phyloP scores from a whole-genome alignment of 2,888 invertebrate species.

The Branchinecta sandiegonensis region DNA sequence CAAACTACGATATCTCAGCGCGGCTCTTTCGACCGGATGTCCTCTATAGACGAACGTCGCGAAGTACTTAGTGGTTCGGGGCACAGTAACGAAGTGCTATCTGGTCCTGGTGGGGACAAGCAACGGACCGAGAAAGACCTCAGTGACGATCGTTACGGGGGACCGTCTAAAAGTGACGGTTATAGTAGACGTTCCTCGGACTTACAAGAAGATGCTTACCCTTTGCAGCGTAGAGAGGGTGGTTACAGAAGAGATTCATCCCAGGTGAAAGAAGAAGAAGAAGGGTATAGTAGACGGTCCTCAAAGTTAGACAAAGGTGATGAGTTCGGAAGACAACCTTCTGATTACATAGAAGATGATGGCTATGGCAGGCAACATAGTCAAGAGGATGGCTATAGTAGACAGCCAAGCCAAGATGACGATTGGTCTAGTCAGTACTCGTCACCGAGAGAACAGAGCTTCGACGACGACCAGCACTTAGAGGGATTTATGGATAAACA shows the following conservation, averaged over 20 bases:
- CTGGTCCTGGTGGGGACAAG: background rate
- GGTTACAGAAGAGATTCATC: too few relatives aligned
- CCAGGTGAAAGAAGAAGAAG: too few relatives aligned
- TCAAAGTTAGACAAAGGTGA: too few relatives aligned
- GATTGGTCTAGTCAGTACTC: slow-evolving; percentile 5
- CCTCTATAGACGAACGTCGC: slow-evolving; percentile 2
- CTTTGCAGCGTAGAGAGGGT: too few relatives aligned
- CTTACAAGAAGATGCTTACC: too few relatives aligned
- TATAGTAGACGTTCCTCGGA: background rate
- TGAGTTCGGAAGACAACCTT: too few relatives aligned
- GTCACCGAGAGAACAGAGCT: background rate
- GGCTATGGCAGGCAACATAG: too few relatives aligned
- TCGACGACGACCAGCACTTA: background rate
- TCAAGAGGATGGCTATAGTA: background rate
- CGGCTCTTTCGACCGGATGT: background rate
- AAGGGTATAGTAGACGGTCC: too few relatives aligned
- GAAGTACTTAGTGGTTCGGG: background rate
- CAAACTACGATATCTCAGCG: background rate
- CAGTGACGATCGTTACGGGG: background rate
- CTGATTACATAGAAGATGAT: too few relatives aligned
- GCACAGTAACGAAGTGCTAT: background rate
- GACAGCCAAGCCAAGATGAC: background rate
- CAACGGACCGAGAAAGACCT: background rate
- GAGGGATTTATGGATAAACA: too few relatives aligned
- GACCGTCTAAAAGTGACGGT: background rate